phyloP scores from a whole-genome alignment of 2,888 invertebrate genomes.

The Opisthograptis luteolata region DNA sequence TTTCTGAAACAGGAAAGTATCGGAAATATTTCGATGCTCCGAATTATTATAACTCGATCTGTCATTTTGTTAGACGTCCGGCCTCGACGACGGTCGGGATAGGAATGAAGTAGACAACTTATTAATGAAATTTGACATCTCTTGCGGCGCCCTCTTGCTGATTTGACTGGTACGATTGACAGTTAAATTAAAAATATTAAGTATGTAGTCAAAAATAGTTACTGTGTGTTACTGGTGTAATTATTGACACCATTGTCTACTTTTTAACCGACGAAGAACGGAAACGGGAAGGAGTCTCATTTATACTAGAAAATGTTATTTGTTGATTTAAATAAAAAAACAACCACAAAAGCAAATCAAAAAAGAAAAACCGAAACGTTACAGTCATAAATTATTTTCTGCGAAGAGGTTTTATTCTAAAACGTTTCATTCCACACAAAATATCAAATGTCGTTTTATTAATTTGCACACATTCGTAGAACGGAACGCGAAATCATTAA shows the following conservation, averaged over 20 bases:
- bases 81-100: slow-evolving; percentile 28
- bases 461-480: slow-evolving; percentile 15
- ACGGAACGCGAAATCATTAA: slow-evolving; percentile 52
- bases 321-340: no score
- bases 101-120: slow-evolving; percentile 61
- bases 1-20: slow-evolving; percentile 3
- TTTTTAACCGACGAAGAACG: no score
- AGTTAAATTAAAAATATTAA: slow-evolving; percentile 35
- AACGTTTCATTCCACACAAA: slow-evolving; percentile 21
- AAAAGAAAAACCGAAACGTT: no score
- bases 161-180: slow-evolving; percentile 35
- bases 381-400: no score
- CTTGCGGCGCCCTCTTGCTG: slow-evolving; percentile 49
- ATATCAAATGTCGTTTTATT: slow-evolving; percentile 8
- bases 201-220: neutral
- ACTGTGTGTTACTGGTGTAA: no score
- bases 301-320: no score
- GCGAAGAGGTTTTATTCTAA: no score
- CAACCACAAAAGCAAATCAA: no score
- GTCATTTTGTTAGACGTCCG: slow-evolving; percentile 45
- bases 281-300: no score
- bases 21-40: slow-evolving; percentile 37
- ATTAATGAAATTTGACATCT: slow-evolving; percentile 57
- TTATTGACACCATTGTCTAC: no score
- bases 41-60: slow-evolving; percentile 46